Base-by-base conservation (phyloP, 1,140 invertebrate species). In the Lepidurus apus region DNA sequence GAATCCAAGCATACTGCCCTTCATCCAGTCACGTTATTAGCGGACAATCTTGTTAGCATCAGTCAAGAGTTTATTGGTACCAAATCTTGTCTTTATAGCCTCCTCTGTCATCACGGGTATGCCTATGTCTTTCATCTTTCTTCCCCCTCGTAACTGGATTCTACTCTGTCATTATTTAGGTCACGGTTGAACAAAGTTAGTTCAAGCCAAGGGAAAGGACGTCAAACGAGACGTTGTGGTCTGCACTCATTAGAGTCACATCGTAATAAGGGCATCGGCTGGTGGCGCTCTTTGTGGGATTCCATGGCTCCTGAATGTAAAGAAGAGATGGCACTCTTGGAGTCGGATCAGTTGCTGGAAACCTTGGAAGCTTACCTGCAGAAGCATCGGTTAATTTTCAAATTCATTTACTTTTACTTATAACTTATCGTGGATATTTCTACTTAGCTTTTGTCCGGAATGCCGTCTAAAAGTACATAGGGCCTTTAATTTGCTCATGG, bases 391-490 rank as follows among this genome's bases (percentile, higher is more conserved):
- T 90, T 82, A 80, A 73, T 82, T 74, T 44, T 47, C 47, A 77
- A 26, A 47, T 65, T 65, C 42, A 45, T 9, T 65, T 77, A 10
- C 9, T 11, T 78, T 65, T 17, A 21, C 7, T 80, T 77, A 73
- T 78, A 65, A 65, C 53, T 65, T 13, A 47, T 47, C 17, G 21
- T n/a, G 53, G 6, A 65, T 13, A 77, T 77, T 47, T 79, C 7
- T 78, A 84, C 82, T 21, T 80, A 90, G 95, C 83, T 97, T 97
- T 86, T 97, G 95, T 84, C 90, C 90, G 1, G 95, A 96, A 84
- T 97, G 95, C 84, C 92, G 94, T 79, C 93, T 93, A 79, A 97
- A 96, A 88, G 94, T 97, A 11, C 83, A 94, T 83, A 87, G 91
- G 82, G 95, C 95, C 73, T 96, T 95, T 85, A 92, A 91, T 82